A percentile compares a stretch with the other conserved stretches of the same genome.
Evolutionary conservation across 2,797 vertebrate species (phyloP).

Genomic region (Arnoldichthys spilopterus): DNA sequence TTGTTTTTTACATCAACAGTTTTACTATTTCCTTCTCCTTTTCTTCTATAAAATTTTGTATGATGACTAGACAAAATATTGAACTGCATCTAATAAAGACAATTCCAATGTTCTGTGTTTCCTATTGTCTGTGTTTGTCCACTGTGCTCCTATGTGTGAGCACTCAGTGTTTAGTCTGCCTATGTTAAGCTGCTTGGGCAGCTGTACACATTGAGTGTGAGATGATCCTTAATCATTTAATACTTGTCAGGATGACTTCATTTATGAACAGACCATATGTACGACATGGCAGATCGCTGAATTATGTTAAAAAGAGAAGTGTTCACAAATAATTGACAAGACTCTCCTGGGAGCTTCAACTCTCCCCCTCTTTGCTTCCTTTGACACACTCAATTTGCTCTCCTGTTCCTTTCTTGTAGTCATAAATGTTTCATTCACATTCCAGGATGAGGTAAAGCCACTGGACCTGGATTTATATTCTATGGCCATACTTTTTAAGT

Average conservation of each 20-base stretch:
- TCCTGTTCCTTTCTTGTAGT: conserved; percentile 31
- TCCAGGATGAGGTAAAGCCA: conserved; percentile 27
- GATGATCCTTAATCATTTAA: conserved; percentile 15
- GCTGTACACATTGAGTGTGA: not conserved
- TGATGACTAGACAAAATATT: too few relatives aligned
- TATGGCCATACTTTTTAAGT: conserved; percentile 8
- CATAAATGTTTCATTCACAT: conserved; percentile 49
- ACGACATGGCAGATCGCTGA: conserved; percentile 10
- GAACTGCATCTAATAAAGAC: too few relatives aligned
- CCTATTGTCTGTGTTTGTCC: not conserved
- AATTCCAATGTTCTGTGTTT: not conserved
- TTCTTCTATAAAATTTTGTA: too few relatives aligned
- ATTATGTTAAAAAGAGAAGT: conserved; percentile 20
- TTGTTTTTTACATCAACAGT: too few relatives aligned
- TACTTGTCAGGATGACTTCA: conserved; percentile 21
- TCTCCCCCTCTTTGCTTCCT: conserved; percentile 13
- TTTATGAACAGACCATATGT: conserved; percentile 2
- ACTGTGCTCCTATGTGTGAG: not conserved
- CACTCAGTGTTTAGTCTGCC: not conserved
- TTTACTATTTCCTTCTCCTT: too few relatives aligned
- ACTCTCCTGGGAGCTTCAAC: not conserved
- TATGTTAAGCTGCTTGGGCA: not conserved
- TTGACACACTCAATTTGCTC: conserved; percentile 19
- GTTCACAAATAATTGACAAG: conserved; percentile 43
- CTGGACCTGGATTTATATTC: conserved; percentile 22